These are phyloP conservation scores for Platycheirus rosarum DNA, from an alignment of 2,888 invertebrate genomes.

Conservation along the genomic window DNA sequence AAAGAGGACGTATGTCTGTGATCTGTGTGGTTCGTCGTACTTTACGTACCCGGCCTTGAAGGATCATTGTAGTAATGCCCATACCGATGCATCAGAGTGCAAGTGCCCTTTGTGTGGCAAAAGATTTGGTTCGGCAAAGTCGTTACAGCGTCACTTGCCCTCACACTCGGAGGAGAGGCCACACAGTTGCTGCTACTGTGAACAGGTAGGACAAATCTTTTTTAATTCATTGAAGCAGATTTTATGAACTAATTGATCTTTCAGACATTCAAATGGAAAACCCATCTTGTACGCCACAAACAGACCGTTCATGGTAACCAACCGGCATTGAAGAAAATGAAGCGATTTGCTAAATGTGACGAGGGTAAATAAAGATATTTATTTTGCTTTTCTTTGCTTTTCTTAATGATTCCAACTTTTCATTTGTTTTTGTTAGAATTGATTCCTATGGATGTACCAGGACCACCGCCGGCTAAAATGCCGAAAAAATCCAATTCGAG, in stretches of 20 bases:
- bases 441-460: slow-evolving; percentile 80
- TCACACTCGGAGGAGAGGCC: slow-evolving; percentile 82
- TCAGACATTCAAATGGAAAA: slow-evolving; percentile 82
- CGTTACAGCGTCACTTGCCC: slow-evolving; percentile 81
- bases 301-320: slow-evolving; percentile 81
- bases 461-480: slow-evolving; percentile 81
- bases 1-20: slow-evolving; percentile 82
- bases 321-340: slow-evolving; percentile 80
- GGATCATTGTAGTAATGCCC: slow-evolving; percentile 82
- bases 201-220: slow-evolving; percentile 77
- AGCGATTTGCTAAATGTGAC: slow-evolving; percentile 81
- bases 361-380: slow-evolving; percentile 78
- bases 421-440: slow-evolving; percentile 75
- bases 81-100: slow-evolving; percentile 81
- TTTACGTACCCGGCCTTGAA: slow-evolving; percentile 82
- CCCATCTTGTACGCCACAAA: slow-evolving; percentile 82
- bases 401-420: slow-evolving; percentile 4
- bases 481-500: slow-evolving; percentile 80
- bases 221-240: background rate
- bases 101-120: slow-evolving; percentile 82
- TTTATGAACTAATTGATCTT: slow-evolving; percentile 18
- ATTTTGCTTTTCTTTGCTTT: background rate
- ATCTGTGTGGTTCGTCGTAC: slow-evolving; percentile 82
- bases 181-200: slow-evolving; percentile 81
- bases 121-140: slow-evolving; percentile 81